Base-by-base conservation (phyloP, 2,797 vertebrate species). In the Diplodus sargus region DNA sequence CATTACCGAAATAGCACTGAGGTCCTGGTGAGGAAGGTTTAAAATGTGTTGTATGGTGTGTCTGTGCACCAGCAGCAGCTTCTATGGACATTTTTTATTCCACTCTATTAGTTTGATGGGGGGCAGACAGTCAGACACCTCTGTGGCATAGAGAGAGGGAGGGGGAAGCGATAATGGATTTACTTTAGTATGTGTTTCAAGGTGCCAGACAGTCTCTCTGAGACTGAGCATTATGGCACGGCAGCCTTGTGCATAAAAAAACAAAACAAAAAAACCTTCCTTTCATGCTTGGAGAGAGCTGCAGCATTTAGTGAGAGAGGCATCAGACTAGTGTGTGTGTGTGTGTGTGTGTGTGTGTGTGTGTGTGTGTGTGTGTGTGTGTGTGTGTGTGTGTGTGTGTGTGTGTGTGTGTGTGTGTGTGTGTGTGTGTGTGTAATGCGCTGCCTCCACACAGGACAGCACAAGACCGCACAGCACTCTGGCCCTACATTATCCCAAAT, bases 401-500 rank as follows among this genome's bases (percentile, higher is more conserved):
- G 61, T 17, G 4, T 60, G 61, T 48, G 62, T 65, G 62, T 14
- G 62, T 14, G 16, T 11, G 10, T 11, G 8, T 18, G 28, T 12
- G 30, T 4, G 4, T 4, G 28, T 4, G 25, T 34, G 64, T 4
- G 30, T 22, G 11, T 42, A 51, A 65, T 30, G 45, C 22, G 15
- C 64, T 49, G 48, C 64, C 64, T 67, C 28, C 64, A 16, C 64
- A 66, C 63, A 66, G 63, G 42, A 74, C 30, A 34, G 28, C 28
- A 28, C 30, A 30, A 4, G 30, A 30, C 83, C 73, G 82, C 79
- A 10, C 69, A 60, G 57, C 63, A 54, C 85, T 84, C 84, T 71
- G 85, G 86, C 78, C 80, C 87, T 70, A 76, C 87, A 92, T 93
- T 92, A 94, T 91, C 85, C 92, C 80, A 85, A 93, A 92, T 73